Evolutionary conservation across 2,797 vertebrate genomes (phyloP), one percentile per base, ranked within the genome.

Genomic region (Ciconia nigra): DNA sequence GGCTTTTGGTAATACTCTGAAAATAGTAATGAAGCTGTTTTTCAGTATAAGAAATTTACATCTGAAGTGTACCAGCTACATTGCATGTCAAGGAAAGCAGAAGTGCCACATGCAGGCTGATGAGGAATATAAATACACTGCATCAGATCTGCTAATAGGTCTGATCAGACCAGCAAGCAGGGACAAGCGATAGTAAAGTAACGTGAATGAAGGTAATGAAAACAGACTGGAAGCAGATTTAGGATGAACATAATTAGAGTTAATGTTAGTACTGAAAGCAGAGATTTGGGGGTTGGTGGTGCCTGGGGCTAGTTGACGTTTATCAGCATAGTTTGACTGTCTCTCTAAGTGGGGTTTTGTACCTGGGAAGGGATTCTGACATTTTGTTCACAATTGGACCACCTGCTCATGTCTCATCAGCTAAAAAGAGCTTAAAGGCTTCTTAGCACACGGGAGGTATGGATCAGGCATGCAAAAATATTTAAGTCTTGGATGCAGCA

Each of bases 251-350:
- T 96, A 97, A 97, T 97, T 97, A 97, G 96, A 95, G 85, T 95
- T 97, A 96, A 97, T 96, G 96, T 96, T 95, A 95, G 96, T 83
- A 96, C 84, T 97, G 93, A 97, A 97, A 97, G 97, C 93, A 93
- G 94, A 96, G 95, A 96, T 96, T 97, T 96, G 95, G 93, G 94
- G 95, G 95, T 86, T 97, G 93, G 87, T 20, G 63, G 41, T 94
- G 96, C 97, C 95, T 95, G 95, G 67, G 97, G 96, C 96, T 87
- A 93, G 63, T 29, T 96, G 93, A 70, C 94, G 87, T 96, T 97
- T 97, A 97, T 97, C 95, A 95, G 87, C 95, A 95, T 84, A 96
- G 83, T 87, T 95, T 90, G 90, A 96, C 95, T 96, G 94, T 91
- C 92, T 97, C 89, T 74, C 70, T 97, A 92, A 96, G 94, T 91